Conservation (phyloP, 2,888 invertebrate species). For the Incurvaria masculella region DNA sequence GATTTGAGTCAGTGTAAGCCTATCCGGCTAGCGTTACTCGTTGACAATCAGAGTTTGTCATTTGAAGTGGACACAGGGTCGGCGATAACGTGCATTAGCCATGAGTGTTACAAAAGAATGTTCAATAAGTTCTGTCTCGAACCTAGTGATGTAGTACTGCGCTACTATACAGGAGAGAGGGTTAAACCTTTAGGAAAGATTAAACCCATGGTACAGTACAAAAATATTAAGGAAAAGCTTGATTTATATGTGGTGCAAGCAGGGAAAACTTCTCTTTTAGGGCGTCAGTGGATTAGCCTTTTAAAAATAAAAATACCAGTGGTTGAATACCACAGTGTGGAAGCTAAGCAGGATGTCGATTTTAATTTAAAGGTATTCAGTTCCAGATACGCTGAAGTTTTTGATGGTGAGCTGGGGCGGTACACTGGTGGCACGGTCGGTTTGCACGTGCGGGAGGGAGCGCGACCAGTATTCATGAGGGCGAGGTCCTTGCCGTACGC, state of each 20-base stretch:
- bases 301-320: no score
- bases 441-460: conserved; percentile 8
- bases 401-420: conserved; percentile 1
- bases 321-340: no score
- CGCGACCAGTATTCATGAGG: no score
- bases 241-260: neutral
- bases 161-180: neutral
- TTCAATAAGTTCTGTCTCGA: neutral
- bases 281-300: no score
- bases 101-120: neutral
- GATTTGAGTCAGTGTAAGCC: neutral
- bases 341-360: no score
- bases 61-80: neutral
- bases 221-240: neutral
- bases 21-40: neutral
- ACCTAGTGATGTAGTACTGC: neutral
- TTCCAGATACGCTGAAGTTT: neutral
- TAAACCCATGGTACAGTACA: neutral
- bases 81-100: neutral
- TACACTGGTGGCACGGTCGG: no score
- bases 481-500: conserved; percentile 3
- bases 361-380: neutral
- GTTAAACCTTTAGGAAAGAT: neutral
- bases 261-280: no score
- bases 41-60: neutral